These are phyloP conservation scores for Drosophila subpulchrella DNA, from an alignment of 1,140 invertebrate species.

Conservation along the genomic window DNA sequence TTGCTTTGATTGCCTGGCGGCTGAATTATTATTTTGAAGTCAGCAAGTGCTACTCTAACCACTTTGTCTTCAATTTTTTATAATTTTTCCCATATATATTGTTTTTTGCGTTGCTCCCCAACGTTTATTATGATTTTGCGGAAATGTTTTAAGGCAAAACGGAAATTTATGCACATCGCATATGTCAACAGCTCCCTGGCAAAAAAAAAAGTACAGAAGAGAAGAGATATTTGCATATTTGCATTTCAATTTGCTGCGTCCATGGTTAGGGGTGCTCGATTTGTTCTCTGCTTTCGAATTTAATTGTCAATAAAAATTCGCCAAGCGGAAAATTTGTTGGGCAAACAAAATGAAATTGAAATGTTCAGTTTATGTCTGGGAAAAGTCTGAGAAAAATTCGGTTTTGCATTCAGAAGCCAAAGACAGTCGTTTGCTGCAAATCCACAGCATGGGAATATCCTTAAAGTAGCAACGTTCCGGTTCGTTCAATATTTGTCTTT, in stretches of 20 bases:
- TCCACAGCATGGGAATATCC: constrained; percentile 15
- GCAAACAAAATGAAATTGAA: constrained; percentile 82
- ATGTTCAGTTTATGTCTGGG: constrained; percentile 51
- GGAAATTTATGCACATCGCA: constrained; percentile 77
- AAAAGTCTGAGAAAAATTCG: constrained; percentile 40
- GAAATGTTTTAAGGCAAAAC: constrained; percentile 72
- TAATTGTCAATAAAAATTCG: constrained; percentile 84
- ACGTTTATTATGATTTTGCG: constrained; percentile 81
- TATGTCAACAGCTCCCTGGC: constrained; percentile 72
- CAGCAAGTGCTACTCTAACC: constrained; percentile 56
- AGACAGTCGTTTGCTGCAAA: background rate
- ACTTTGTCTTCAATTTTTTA: constrained; percentile 48
- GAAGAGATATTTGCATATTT: constrained; percentile 77
- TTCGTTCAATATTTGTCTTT: background rate
- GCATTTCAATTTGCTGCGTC: constrained; percentile 72
- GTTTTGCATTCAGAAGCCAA: constrained; percentile 7
- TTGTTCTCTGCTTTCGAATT: constrained; percentile 61
- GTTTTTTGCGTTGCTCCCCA: constrained; percentile 48
- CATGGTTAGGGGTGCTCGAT: constrained; percentile 34
- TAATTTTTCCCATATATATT: constrained; percentile 53
- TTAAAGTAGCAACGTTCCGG: background rate
- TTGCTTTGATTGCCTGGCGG: constrained; percentile 75
- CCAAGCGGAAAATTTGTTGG: constrained; percentile 84
- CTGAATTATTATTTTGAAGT: constrained; percentile 76
- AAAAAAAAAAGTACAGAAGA: constrained; percentile 23